These are phyloP conservation scores for Pagrus major DNA, from an alignment of 2,113 vertebrate species.

Conservation along the genomic window DNA sequence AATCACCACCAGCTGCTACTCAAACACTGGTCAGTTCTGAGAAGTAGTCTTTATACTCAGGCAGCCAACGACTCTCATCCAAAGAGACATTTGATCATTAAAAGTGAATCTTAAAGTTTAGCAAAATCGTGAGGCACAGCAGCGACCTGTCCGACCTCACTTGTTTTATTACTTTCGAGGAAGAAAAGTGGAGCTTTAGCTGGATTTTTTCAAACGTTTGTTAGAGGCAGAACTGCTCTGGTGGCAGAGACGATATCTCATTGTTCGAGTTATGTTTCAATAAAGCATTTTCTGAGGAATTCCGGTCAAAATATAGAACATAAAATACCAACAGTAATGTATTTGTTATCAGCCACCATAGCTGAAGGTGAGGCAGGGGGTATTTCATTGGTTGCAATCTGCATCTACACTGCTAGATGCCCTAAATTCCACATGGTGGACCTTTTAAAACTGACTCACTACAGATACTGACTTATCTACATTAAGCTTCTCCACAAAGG, in stretches of 20 bases:
- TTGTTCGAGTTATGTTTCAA: neutral
- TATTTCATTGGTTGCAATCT: too few relatives aligned
- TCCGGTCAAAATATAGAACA: neutral
- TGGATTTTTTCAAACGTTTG: neutral
- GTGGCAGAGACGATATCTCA: neutral
- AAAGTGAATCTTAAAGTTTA: conserved; percentile 6
- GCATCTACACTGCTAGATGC: too few relatives aligned
- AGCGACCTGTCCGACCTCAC: neutral
- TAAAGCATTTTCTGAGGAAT: neutral
- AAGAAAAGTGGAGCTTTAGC: neutral
- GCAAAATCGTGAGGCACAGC: conserved; percentile 6
- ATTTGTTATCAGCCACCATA: too few relatives aligned
- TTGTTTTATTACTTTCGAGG: neutral
- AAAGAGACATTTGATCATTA: neutral
- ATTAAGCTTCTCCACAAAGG: neutral
- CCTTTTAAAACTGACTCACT: neutral
- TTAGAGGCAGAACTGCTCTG: neutral
- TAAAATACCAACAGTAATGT: neutral
- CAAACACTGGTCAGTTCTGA: conserved; percentile 46
- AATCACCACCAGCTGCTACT: conserved; percentile 63
- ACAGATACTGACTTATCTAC: neutral
- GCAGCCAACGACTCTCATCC: neutral
- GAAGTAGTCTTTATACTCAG: conserved; percentile 5
- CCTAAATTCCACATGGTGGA: too few relatives aligned
- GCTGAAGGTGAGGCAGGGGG: too few relatives aligned